A percentile compares a stretch with the other conserved stretches of the same genome.
These are phyloP conservation scores for Sicus ferrugineus DNA, from an alignment of 2,888 invertebrate genomes.

Conservation along the genomic window DNA sequence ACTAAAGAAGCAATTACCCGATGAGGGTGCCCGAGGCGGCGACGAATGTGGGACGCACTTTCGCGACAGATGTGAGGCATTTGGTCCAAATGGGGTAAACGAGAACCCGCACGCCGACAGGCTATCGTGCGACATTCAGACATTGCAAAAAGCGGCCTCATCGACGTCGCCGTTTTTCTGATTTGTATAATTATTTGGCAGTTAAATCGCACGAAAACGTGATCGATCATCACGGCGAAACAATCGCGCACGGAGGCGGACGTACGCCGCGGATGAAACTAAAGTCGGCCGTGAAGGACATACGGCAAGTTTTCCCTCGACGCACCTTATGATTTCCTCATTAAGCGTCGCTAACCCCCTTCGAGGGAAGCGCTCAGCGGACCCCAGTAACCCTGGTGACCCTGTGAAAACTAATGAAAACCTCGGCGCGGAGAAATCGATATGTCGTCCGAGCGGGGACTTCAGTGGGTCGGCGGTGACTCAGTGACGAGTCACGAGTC, in stretches of 20 bases:
- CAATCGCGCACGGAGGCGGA: conserved; percentile 1
- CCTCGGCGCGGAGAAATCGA: not conserved
- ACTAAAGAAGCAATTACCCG: conserved; percentile 39
- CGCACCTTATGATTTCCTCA: conserved; percentile 47
- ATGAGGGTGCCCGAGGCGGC: conserved; percentile 33
- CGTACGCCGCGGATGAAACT: not conserved
- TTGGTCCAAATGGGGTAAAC: conserved; percentile 7
- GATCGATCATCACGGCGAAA: conserved; percentile 37
- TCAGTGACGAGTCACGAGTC: conserved; percentile 3
- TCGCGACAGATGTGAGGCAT: conserved; percentile 39
- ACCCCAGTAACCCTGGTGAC: conserved; percentile 1
- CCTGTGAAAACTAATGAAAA: conserved; percentile 13
- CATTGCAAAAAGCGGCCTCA: conserved; percentile 9
- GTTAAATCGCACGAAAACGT: conserved; percentile 34
- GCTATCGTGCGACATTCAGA: not conserved
- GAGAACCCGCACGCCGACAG: not conserved
- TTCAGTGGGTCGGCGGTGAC: conserved; percentile 36
- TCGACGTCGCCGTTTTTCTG: not conserved
- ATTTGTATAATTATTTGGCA: conserved; percentile 37
- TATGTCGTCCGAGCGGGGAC: not conserved
- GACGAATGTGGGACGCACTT: conserved; percentile 25
- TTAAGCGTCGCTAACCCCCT: conserved; percentile 41
- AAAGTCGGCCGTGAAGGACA: not conserved
- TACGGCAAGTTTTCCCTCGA: conserved; percentile 37
- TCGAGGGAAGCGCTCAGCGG: not conserved